Evolutionary conservation across 2,113 vertebrate species (phyloP).

Genomic region (Proterorhinus semilunaris): DNA sequence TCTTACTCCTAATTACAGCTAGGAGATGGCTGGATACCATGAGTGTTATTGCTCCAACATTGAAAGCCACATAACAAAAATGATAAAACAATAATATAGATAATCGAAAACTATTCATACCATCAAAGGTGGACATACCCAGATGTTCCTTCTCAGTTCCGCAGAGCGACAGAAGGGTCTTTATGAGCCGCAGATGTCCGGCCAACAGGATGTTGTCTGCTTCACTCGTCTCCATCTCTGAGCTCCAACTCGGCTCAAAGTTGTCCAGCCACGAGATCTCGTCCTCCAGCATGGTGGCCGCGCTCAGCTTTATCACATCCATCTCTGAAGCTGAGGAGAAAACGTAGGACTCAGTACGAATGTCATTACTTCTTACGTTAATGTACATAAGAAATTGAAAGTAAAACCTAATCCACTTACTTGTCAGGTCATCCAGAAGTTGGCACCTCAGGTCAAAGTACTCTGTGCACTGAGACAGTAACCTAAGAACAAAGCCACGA

Average conservation of each 20-base stretch:
- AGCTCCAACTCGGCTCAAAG: conserved; percentile 95
- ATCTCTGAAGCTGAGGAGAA: conserved; percentile 86
- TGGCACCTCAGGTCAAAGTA: conserved; percentile 98
- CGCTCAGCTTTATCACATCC: conserved; percentile 92
- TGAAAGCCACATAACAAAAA: not conserved
- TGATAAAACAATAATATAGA: not conserved
- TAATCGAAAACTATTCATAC: not conserved
- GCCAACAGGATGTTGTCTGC: conserved; percentile 95
- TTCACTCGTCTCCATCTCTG: conserved; percentile 95
- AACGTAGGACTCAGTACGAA: no score
- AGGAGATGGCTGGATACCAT: not conserved
- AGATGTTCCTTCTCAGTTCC: conserved; percentile 96
- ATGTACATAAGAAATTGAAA: not conserved
- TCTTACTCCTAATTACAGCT: no score
- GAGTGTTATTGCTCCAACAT: not conserved
- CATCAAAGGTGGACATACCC: conserved; percentile 69
- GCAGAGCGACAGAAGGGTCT: conserved; percentile 95
- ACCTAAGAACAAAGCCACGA: conserved; percentile 70
- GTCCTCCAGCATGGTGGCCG: conserved; percentile 95
- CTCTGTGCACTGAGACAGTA: conserved; percentile 95
- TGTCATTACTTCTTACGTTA: not conserved
- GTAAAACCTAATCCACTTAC: conserved; percentile 74
- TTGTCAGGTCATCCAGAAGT: conserved; percentile 93
- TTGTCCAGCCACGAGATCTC: conserved; percentile 99
- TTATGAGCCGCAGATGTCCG: conserved; percentile 94